A percentile compares a stretch with the other conserved stretches of the same genome.
phyloP scores from a whole-genome alignment of 2,113 vertebrate species.

The Carettochelys insculpta region DNA sequence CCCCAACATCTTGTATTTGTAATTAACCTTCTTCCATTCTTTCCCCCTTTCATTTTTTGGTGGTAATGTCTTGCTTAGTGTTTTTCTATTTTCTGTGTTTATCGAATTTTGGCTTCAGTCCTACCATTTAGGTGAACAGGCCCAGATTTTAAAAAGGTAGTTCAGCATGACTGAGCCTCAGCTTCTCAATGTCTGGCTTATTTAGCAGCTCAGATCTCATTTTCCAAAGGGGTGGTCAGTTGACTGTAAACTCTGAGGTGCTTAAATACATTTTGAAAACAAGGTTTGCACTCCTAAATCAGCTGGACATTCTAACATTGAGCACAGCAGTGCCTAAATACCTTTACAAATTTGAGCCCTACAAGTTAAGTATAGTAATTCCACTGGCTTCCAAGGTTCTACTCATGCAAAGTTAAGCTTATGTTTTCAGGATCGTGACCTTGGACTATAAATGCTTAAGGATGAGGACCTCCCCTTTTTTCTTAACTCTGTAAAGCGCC shows the following conservation, averaged over 20 bases:
- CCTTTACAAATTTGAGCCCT: neutral
- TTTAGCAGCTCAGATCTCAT: neutral
- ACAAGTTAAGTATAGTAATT: neutral
- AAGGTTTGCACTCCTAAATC: neutral
- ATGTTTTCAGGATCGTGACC: neutral
- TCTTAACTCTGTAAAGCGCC: neutral
- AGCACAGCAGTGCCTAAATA: neutral
- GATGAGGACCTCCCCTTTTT: neutral
- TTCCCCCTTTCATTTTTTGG: neutral
- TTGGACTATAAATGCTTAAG: neutral
- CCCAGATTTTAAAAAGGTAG: neutral
- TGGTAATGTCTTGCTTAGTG: neutral
- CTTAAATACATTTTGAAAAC: neutral
- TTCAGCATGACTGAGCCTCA: neutral
- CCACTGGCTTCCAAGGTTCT: neutral
- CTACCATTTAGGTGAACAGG: neutral
- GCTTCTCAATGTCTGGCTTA: neutral
- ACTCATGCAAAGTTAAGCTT: neutral
- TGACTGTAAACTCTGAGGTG: neutral
- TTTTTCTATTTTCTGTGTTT: neutral
- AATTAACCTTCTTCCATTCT: neutral
- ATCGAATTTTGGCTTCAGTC: neutral
- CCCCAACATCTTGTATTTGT: neutral
- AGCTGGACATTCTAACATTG: neutral
- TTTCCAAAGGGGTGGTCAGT: neutral